Base-by-base conservation (phyloP, 2,113 vertebrate genomes). In the Rhizomys pruinosus region DNA sequence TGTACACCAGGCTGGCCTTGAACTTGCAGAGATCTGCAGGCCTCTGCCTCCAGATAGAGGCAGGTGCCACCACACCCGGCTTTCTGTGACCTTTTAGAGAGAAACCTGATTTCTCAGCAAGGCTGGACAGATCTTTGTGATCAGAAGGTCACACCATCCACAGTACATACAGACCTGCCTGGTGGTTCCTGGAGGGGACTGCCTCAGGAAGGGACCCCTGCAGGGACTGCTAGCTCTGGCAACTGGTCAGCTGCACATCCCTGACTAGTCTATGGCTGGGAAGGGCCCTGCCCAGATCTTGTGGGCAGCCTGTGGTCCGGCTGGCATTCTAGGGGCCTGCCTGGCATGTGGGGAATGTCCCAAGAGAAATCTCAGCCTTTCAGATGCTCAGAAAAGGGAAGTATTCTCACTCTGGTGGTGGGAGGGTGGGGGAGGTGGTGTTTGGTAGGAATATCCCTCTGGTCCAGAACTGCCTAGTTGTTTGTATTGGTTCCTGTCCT, bases 261-360 rank as follows among this genome's bases (percentile, higher is more conserved):
- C 22, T 42, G 92, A 29, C 59, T 73, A 32, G 93, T 42, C 47
- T 90, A 16, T 13, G 27, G 42, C 29, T 57, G 44, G n/a, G 74
- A 39, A 57, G 37, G 74, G 71, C 84, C 69, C 17, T 3, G 91
- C 86, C 74, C 61, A 85, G 89, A 92, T 7, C 82, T 57, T 88
- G 97, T 97, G 96, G 95, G 96, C 88, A 92, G 96, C 44, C 69
- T 64, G 93, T 87, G 95, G 94, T 85, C 78, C 66, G 3, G 27
- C 68, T 68, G 94, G 93, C 97, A 97, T 97, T 95, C 97, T 93
- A 87, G 63, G 94, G 90, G 92, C 94, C 79, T 87, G 79, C 85
- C 11, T 37, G 94, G 96, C 95, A 97, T 95, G 86, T 74, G 68
- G 96, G 95, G 96, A 97, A 96, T 96, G 96, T 96, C 94, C 88